A percentile compares a stretch with the other conserved stretches of the same genome.
Evolutionary conservation across 2,113 vertebrate species (phyloP).

Genomic region (Aphelocoma coerulescens): DNA sequence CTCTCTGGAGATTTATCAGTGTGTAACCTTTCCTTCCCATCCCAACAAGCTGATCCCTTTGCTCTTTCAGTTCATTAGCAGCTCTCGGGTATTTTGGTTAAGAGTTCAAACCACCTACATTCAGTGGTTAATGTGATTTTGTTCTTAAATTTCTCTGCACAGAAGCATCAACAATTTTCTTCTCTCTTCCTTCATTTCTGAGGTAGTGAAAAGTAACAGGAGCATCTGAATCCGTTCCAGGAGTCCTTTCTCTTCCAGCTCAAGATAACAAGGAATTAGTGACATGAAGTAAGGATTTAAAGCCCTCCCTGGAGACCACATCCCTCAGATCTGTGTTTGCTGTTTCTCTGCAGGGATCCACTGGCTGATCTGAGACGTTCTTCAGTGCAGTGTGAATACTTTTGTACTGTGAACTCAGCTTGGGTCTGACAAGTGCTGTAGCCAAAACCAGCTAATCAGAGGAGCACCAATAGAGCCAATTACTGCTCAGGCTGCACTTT

Average conservation of each 20-base stretch:
- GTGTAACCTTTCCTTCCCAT: background rate
- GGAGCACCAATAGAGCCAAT: constrained; percentile 25
- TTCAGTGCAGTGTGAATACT: background rate
- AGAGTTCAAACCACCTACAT: background rate
- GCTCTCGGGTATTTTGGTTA: background rate
- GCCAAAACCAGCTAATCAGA: constrained; percentile 59
- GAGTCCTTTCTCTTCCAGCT: background rate
- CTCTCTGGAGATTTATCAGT: background rate
- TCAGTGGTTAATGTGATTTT: background rate
- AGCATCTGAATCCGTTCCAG: background rate
- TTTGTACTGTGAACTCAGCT: background rate
- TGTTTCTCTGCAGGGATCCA: constrained; percentile 39
- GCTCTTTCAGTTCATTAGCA: background rate
- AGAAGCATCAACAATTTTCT: background rate
- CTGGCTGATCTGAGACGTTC: background rate
- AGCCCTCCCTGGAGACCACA: background rate
- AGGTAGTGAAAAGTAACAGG: background rate
- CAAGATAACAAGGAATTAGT: constrained; percentile 15
- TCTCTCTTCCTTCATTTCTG: background rate
- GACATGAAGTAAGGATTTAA: background rate
- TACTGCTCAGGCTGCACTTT: background rate
- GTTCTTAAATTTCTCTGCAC: background rate
- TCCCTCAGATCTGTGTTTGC: constrained; percentile 46
- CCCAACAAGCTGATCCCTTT: background rate
- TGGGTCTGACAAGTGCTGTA: constrained; percentile 5